A percentile compares a stretch with the other conserved stretches of the same genome.
phyloP scores from a whole-genome alignment of 2,888 invertebrate genomes.

The Syrista parreyssii region DNA sequence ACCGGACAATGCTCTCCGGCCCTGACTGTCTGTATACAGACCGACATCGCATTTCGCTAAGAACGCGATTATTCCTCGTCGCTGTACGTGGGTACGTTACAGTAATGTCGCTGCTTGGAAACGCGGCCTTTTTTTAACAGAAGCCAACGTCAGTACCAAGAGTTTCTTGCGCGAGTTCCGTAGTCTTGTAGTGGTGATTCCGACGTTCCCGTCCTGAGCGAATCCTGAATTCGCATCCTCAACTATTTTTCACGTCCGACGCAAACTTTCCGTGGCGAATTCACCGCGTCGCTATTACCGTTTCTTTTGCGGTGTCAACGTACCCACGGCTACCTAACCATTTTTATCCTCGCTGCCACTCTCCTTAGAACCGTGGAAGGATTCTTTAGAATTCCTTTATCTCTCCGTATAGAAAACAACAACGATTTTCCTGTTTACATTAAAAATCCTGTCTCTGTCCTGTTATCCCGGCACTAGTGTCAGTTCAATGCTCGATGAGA shows the following conservation, averaged over 20 bases:
- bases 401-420: not conserved
- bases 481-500: not conserved
- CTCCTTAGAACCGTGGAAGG: not conserved
- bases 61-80: not conserved
- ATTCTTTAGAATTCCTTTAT: not conserved
- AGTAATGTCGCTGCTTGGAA: constrained; percentile 2
- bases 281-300: constrained; percentile 45
- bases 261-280: constrained; percentile 39
- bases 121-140: not conserved
- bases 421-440: not conserved
- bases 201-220: not conserved
- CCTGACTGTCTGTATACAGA: not conserved
- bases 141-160: constrained; percentile 24
- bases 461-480: not conserved
- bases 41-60: not conserved
- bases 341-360: not conserved
- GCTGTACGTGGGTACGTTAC: not conserved
- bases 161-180: constrained; percentile 40
- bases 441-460: not conserved
- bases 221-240: not conserved
- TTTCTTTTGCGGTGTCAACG: constrained; percentile 33
- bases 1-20: not conserved
- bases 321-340: not conserved
- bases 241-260: not conserved
- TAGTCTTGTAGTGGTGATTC: constrained; percentile 25